Conservation (phyloP, 2,888 invertebrate species). For the Deilephila porcellus region DNA sequence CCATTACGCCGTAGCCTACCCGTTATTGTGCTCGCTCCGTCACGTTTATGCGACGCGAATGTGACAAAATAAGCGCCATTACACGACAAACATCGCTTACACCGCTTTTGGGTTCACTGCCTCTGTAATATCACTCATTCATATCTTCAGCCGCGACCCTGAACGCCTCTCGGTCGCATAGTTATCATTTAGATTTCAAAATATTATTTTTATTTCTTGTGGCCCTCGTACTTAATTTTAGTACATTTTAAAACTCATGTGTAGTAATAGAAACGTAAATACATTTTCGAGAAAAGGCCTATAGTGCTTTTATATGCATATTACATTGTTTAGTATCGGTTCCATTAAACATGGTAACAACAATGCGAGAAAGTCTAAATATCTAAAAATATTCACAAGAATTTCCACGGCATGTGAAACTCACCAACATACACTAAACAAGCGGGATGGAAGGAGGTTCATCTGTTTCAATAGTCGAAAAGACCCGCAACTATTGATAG, state of each 20-base stretch:
- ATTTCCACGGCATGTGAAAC: too few relatives aligned
- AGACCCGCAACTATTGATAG: too few relatives aligned
- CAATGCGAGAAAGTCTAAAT: too few relatives aligned
- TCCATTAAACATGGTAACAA: too few relatives aligned
- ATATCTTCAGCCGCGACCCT: conserved; percentile 32
- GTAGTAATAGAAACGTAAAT: too few relatives aligned
- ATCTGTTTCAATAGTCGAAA: too few relatives aligned
- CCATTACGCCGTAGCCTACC: conserved; percentile 72
- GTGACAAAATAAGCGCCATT: conserved; percentile 76
- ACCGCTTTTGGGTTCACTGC: conserved; percentile 47
- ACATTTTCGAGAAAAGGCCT: too few relatives aligned
- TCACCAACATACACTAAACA: too few relatives aligned
- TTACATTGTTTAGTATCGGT: too few relatives aligned
- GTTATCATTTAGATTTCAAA: background rate
- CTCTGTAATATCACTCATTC: conserved; percentile 30
- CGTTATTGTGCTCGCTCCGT: conserved; percentile 75
- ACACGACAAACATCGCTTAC: conserved; percentile 65
- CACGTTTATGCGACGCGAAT: conserved; percentile 75
- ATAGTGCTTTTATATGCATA: too few relatives aligned
- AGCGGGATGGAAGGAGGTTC: too few relatives aligned
- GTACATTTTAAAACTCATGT: background rate
- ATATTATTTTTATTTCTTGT: background rate
- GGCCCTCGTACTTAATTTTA: background rate
- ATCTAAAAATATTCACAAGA: too few relatives aligned
- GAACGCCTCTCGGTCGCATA: background rate